These are phyloP conservation scores for Ctena decussata DNA, from an alignment of 2,888 invertebrate genomes.

Conservation along the genomic window DNA sequence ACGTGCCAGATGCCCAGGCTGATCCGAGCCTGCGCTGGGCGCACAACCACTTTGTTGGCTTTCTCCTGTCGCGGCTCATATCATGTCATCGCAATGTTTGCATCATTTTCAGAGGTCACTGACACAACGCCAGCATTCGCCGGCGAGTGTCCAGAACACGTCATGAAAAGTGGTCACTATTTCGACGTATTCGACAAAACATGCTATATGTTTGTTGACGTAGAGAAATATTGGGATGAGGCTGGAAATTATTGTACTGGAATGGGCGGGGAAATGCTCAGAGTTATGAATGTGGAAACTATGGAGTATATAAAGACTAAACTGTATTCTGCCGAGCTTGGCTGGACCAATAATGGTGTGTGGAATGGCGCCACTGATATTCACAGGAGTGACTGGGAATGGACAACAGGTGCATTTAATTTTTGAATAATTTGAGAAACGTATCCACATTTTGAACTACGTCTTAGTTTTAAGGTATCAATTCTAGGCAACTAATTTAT, in stretches of 20 bases:
- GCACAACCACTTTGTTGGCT: too few relatives aligned
- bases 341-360: constrained; percentile 77
- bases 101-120: too few relatives aligned
- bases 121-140: not conserved
- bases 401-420: constrained; percentile 77
- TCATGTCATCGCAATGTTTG: too few relatives aligned
- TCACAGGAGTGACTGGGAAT: constrained; percentile 73
- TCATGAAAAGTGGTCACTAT: constrained; percentile 47
- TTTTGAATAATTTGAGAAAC: not conserved
- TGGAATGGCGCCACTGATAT: constrained; percentile 80
- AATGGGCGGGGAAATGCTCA: constrained; percentile 78
- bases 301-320: constrained; percentile 75
- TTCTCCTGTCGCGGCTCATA: too few relatives aligned
- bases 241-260: constrained; percentile 75
- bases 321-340: constrained; percentile 68
- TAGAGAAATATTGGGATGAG: constrained; percentile 76
- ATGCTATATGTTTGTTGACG: constrained; percentile 78
- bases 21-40: too few relatives aligned
- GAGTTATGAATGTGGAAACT: constrained; percentile 67
- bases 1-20: too few relatives aligned
- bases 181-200: constrained; percentile 56
- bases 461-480: too few relatives aligned
- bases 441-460: not conserved
- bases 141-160: constrained; percentile 58
- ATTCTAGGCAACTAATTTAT: too few relatives aligned